These are phyloP conservation scores for Picus viridis DNA, from an alignment of 2,797 vertebrate species.

Conservation along the genomic window DNA sequence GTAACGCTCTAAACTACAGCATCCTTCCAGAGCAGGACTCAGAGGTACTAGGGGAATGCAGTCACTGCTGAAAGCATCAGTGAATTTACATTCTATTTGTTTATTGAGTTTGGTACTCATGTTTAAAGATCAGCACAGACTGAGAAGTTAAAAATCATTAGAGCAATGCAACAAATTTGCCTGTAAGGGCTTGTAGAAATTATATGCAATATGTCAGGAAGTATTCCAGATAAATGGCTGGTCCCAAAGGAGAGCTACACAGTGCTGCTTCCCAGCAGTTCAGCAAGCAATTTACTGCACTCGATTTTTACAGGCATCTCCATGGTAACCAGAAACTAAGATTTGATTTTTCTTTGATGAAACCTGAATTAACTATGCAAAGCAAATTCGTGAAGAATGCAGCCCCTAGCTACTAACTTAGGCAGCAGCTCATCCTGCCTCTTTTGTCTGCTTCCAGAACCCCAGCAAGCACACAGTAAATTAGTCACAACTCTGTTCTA, in stretches of 20 bases:
- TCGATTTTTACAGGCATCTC: neutral
- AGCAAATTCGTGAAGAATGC: neutral
- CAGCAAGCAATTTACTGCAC: neutral
- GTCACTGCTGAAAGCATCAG: neutral
- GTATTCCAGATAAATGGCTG: neutral
- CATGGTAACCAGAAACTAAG: neutral
- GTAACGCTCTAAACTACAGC: accelerated
- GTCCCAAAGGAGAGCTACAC: neutral
- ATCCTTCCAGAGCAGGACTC: neutral
- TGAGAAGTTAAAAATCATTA: neutral
- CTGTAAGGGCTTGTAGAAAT: neutral
- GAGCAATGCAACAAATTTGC: neutral
- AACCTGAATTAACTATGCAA: neutral
- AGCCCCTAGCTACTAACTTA: neutral
- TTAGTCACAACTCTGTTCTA: neutral
- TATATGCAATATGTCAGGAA: neutral
- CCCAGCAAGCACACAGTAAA: neutral
- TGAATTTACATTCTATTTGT: neutral
- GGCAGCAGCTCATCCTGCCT: neutral
- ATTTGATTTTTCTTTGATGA: neutral
- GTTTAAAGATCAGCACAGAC: neutral
- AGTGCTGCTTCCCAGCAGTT: neutral
- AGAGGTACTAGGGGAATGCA: neutral
- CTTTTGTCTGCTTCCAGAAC: neutral
- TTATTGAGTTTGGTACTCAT: neutral